Evolutionary conservation across 2,113 vertebrate species (phyloP), one percentile per base, ranked within the genome.

Genomic region (Alosa alosa): DNA sequence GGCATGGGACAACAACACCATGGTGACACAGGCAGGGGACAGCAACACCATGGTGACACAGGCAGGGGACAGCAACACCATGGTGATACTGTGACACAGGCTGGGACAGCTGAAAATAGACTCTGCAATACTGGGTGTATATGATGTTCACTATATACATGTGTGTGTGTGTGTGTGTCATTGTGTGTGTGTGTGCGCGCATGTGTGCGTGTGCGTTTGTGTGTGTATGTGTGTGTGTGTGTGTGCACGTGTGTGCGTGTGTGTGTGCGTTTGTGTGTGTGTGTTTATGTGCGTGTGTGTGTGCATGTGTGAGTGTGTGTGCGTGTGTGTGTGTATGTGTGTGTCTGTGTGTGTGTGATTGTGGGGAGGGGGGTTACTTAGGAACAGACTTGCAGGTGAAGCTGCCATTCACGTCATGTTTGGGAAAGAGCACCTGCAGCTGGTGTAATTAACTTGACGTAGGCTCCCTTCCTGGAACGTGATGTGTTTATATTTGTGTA

Each of bases 401-500:
- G 72, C 31, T 41, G 31, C 36, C 72, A 36, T 78, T 41, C 31
- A 78, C 72, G 72, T 78, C 72, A 78, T 36, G 11, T 78, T 78
- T 78, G 72, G 72, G 72, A 78, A 78, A 11, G 72, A 78, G 72
- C 4, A 13, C 31, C 31, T 78, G 72, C 72, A 78, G 72, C 72
- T 78, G 72, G 9, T 41, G 13, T 36, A 78, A 78, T 78, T 78
- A 78, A 36, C 3, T 78, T 78, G 72, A 78, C 31, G 72, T 41
- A 39, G 31, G 7, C 72, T 36, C 72, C 64, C 31, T 68, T 68
- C 64, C 64, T 68, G n/a, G n/a, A 39, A 2, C 13, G 36, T 3
- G 72, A 11, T 39, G 72, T 78, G 72, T 78, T 78, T 78, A 78
- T 15, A 78, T 31, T 78, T 31, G 72, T 78, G 72, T 78, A 15